A percentile compares a stretch with the other conserved stretches of the same genome.
Conservation (phyloP, 2,113 vertebrate genomes). For the Colaptes auratus region DNA sequence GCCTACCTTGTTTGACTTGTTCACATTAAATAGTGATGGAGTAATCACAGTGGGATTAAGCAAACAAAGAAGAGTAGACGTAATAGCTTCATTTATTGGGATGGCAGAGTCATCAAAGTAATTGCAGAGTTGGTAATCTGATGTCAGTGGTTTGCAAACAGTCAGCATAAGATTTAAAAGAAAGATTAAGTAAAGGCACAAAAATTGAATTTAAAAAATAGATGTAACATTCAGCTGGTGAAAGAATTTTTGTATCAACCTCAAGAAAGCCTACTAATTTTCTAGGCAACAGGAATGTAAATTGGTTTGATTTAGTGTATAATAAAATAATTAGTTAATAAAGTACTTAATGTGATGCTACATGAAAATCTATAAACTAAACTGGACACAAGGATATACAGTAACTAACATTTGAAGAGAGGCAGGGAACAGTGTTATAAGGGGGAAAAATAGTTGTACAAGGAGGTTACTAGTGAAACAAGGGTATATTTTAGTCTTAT, state of each 20-base stretch:
- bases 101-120: neutral
- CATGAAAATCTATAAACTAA: neutral
- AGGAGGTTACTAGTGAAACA: neutral
- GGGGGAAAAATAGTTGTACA: neutral
- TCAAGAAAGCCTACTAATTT: neutral
- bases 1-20: neutral
- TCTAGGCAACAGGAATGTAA: neutral
- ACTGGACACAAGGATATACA: neutral
- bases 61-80: neutral
- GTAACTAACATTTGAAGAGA: neutral
- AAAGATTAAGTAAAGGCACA: neutral
- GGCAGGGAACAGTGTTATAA: neutral
- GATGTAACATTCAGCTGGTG: neutral
- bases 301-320: neutral
- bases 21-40: neutral
- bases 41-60: neutral
- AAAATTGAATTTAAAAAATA: neutral
- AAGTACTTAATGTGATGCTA: neutral
- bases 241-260: neutral
- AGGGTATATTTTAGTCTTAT: neutral
- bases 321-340: neutral
- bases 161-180: neutral
- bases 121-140: neutral
- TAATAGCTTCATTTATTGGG: neutral
- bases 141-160: neutral